A percentile compares a stretch with the other conserved stretches of the same genome.
Conservation (phyloP, 2,113 vertebrate genomes). For the Haliaeetus leucogaster region DNA sequence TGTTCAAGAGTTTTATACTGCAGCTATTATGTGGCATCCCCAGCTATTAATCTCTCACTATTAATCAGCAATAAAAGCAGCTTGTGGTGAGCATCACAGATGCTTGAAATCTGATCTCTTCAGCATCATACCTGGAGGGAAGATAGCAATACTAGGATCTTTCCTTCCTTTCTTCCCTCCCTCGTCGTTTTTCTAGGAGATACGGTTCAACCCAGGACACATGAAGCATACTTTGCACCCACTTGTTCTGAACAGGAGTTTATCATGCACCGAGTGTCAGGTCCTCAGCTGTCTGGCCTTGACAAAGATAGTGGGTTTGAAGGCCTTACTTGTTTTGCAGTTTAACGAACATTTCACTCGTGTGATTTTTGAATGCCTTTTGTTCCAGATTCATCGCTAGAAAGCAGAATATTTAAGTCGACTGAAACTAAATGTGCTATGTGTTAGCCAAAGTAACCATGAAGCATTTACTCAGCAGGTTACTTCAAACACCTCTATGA, state of each 20-base stretch:
- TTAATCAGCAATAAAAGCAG: conserved; percentile 51
- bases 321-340: background rate
- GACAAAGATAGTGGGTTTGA: background rate
- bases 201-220: background rate
- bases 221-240: background rate
- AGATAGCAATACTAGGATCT: background rate
- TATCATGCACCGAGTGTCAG: background rate
- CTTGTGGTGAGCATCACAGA: conserved; percentile 33
- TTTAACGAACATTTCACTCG: background rate
- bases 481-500: background rate
- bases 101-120: conserved; percentile 39
- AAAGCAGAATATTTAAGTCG: background rate
- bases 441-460: background rate
- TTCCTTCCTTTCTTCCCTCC: background rate
- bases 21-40: conserved; percentile 39
- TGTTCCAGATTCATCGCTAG: background rate
- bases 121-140: background rate
- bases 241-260: background rate
- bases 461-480: background rate
- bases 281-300: background rate
- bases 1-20: conserved; percentile 41
- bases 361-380: background rate
- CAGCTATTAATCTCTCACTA: conserved; percentile 54
- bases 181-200: background rate
- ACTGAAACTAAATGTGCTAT: background rate